Evolutionary conservation across 2,888 invertebrate genomes (phyloP).

Genomic region (Stratiomys singularior): DNA sequence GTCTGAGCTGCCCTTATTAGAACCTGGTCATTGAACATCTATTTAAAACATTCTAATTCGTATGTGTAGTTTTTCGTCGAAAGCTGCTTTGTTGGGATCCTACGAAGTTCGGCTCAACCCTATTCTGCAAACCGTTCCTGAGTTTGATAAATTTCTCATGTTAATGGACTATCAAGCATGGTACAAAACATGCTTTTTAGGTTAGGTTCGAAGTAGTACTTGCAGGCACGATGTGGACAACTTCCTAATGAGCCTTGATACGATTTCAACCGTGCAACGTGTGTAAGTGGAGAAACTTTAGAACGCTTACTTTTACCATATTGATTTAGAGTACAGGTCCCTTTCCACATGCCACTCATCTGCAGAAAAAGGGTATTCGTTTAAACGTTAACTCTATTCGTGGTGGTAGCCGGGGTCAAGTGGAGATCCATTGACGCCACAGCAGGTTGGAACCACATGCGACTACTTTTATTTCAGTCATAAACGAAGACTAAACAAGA

Average conservation of each 20-base stretch:
- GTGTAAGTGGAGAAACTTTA: constrained; percentile 4
- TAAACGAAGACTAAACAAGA: constrained; percentile 36
- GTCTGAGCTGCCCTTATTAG: too few species aligned
- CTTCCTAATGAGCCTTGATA: background rate
- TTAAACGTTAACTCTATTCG: too few species aligned
- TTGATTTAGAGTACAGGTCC: background rate
- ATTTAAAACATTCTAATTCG: too few species aligned
- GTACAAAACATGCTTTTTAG: background rate
- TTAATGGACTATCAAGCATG: constrained; percentile 3
- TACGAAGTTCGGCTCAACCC: constrained; percentile 3
- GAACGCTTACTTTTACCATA: constrained; percentile 9
- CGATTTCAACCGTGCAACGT: background rate
- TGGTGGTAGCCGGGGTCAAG: background rate
- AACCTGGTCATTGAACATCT: too few species aligned
- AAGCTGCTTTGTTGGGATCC: background rate
- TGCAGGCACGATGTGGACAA: background rate
- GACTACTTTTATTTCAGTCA: constrained; percentile 37
- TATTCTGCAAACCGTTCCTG: background rate
- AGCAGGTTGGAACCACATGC: constrained; percentile 8
- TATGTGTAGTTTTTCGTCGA: background rate
- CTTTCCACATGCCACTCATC: background rate
- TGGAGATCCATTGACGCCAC: background rate
- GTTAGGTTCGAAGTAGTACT: background rate
- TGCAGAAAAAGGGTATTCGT: too few species aligned
- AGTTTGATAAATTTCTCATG: constrained; percentile 1